Conservation (phyloP, 2,888 invertebrate species). For the Notocelia uddmanniana region DNA sequence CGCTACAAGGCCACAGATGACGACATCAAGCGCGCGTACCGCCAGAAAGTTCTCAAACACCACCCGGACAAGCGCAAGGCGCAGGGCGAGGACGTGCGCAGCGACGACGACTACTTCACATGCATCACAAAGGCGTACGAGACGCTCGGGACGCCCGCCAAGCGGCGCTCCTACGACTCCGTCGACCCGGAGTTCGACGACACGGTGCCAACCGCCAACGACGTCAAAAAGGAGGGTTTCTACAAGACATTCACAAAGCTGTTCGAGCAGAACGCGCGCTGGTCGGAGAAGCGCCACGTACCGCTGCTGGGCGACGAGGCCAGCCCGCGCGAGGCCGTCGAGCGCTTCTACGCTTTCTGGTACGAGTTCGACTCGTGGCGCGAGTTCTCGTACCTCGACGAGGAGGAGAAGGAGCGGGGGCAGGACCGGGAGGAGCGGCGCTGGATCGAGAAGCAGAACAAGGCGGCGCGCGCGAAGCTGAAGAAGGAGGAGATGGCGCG, state of each 20-base stretch:
- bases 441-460: conserved; percentile 99
- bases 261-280: conserved; percentile 93
- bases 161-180: conserved; percentile 97
- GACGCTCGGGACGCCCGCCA: conserved; percentile 91
- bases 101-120: conserved; percentile 98
- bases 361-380: conserved; percentile 99
- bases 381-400: conserved; percentile 99
- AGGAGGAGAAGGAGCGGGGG: conserved; percentile 99
- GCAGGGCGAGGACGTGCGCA: conserved; percentile 93
- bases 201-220: conserved; percentile 90
- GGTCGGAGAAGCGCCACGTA: conserved; percentile 95
- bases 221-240: conserved; percentile 92
- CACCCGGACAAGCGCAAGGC: conserved; percentile 99
- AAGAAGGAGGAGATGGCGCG: conserved; percentile 99
- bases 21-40: conserved; percentile 97
- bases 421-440: conserved; percentile 98
- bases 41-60: conserved; percentile 91
- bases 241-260: conserved; percentile 88
- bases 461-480: conserved; percentile 94
- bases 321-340: conserved; percentile 93
- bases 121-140: conserved; percentile 99
- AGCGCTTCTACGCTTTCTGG: conserved; percentile 98
- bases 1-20: conserved; percentile 95
- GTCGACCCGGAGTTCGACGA: conserved; percentile 98
- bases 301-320: conserved; percentile 93